Base-by-base conservation (phyloP, 2,797 vertebrate species). In the Tolypeutes matacus region DNA sequence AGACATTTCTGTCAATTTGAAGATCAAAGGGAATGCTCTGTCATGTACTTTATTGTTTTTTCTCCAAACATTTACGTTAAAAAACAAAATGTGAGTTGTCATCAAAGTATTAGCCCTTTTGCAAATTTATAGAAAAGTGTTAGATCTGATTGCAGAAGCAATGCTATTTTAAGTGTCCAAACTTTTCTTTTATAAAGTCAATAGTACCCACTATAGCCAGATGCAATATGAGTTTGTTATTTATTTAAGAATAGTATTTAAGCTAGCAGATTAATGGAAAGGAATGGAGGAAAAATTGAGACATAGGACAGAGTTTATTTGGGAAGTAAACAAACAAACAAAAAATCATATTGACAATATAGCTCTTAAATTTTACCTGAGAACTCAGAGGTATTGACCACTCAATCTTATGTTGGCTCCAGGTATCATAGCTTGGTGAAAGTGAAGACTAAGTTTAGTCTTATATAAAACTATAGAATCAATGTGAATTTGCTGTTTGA, bases 51-150 rank as follows among this genome's bases (percentile, higher is more conserved):
- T 94, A 46, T 95, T 81, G 13, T 92, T 86, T 93, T 39, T 18
- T 78, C 20, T 86, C 6, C 82, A 27, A 82, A 80, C 14, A 46
- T 95, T 87, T 82, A 53, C 15, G 29, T 90, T 87, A 88, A 92
- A 94, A 86, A 72, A 60, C 36, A 81, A 85, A 89, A 90, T 92
- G 64, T 72, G 27, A 39, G 1, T 93, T 90, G 39, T 20, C 49
- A 80, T 92, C 72, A 96, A 93, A 96, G 78, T 82, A 64, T 11
- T 58, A 89, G 62, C 8, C 14, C 31, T 70, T 96, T 90, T 92
- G 17, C 5, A 93, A 93, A 69, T 36, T 90, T 20, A 53, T 46
- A 27, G 62, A 82, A 85, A 95, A 83, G 0, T 60, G 27, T 85
- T 92, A 88, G 25, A 65, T 3, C 23, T 85, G 46, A 88, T 83